Base-by-base conservation (phyloP, 2,797 vertebrate genomes). In the Australoheros facetus region DNA sequence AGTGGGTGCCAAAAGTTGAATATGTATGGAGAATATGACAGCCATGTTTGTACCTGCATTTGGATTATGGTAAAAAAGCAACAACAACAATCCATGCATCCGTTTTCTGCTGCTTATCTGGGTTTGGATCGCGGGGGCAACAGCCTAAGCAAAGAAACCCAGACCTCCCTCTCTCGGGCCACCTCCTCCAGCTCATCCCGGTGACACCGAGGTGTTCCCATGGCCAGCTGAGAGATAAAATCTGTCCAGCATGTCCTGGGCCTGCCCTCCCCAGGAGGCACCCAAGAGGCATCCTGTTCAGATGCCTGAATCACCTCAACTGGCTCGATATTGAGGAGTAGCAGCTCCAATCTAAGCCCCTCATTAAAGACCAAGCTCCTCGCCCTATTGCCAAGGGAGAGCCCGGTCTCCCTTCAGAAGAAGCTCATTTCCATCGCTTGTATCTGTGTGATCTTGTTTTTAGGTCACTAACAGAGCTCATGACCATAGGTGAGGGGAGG, bases 161-260 rank as follows among this genome's bases (percentile, higher is more conserved):
- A 62, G 34, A 62, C n/a, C 59, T 39, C 34, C 12, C 59, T 39
- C 59, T 62, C 21, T 34, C 12, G 12, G 16, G 34, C n/a, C 34
- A 62, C 37, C 59, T 2, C 37, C 37, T 62, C 59, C 0, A 0
- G 34, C 37, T 42, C 39, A 39, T 39, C 39, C 39, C 37, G 34
- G n/a, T 1, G 2, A 16, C 34, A 62, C 12, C n/a, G 39, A 0
- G 34, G 39, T 16, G 34, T 60, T n/a, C 23, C 34, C 59, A 62
- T 9, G 0, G 0, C 7, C n/a, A 42, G 58, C 34, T 23, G n/a
- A 60, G 34, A 3, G 12, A 26, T 26, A 26, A 26, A 26, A 26
- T 26, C 26, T 26, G 3, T 26, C 26, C 26, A 26, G 26, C 26
- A 26, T 26, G 3, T 26, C 26, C 26, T 26, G 26, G 26, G 26